Evolutionary conservation across 2,113 vertebrate genomes (phyloP).

Genomic region (Psettodes erumei): DNA sequence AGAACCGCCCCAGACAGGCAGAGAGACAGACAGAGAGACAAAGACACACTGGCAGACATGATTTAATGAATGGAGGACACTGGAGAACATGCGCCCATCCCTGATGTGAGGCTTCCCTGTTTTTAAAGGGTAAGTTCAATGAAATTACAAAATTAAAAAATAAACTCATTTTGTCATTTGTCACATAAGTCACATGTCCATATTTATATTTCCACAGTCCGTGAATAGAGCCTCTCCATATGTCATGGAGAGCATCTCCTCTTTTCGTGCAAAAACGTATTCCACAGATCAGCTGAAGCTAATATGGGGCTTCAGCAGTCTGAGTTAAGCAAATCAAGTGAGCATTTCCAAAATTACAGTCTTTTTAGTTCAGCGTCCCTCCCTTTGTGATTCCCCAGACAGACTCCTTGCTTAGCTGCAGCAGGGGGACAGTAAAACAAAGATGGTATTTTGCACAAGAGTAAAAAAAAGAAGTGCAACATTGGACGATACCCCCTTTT

Average conservation of each 20-base stretch:
- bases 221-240: neutral
- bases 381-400: conserved; percentile 21
- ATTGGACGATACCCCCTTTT: neutral
- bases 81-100: neutral
- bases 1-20: conserved; percentile 36
- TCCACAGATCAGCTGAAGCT: neutral
- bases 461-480: neutral
- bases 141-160: conserved; percentile 7
- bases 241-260: neutral
- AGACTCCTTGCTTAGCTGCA: neutral
- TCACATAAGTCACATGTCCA: neutral
- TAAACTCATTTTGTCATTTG: neutral
- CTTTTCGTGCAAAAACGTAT: neutral
- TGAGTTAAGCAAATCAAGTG: conserved; percentile 5
- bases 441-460: conserved; percentile 1
- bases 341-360: neutral
- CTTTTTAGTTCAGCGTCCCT: conserved; percentile 20
- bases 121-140: neutral
- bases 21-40: conserved; percentile 52
- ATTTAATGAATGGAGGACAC: conserved; percentile 51
- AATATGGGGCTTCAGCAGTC: conserved; percentile 8
- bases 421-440: conserved; percentile 15
- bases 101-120: neutral
- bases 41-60: conserved; percentile 38
- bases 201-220: neutral